phyloP scores from a whole-genome alignment of 2,113 vertebrate species.

The Amazona guildingii region DNA sequence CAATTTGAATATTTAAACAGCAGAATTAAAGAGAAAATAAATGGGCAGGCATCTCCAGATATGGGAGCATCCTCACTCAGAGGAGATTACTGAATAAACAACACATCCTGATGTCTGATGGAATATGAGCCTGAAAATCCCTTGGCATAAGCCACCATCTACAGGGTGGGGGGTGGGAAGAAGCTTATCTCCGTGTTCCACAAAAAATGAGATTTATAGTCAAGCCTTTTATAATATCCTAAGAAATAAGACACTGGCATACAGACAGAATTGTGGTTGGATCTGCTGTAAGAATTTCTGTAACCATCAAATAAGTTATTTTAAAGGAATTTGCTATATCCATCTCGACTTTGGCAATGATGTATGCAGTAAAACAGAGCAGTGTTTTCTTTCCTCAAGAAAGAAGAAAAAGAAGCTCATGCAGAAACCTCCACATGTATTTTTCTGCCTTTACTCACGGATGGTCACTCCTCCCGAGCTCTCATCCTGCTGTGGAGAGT shows the following conservation, averaged over 20 bases:
- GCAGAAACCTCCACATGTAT: background rate
- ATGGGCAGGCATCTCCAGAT: background rate
- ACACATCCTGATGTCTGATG: background rate
- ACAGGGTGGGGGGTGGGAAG: background rate
- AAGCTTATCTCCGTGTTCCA: background rate
- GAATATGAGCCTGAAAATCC: background rate
- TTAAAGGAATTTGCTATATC: background rate
- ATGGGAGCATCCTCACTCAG: background rate
- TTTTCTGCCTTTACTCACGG: background rate
- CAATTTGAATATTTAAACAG: conserved; percentile 28
- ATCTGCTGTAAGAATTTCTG: background rate
- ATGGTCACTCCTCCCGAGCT: background rate
- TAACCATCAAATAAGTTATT: background rate
- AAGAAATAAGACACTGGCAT: background rate
- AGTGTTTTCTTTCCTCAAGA: background rate
- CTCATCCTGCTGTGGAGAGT: background rate
- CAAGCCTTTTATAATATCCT: background rate
- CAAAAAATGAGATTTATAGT: background rate
- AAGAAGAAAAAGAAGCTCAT: background rate
- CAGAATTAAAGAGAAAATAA: background rate
- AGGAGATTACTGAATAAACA: background rate
- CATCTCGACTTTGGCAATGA: background rate
- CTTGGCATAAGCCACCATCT: background rate
- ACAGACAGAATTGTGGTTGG: background rate
- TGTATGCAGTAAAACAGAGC: background rate